Evolutionary conservation across 2,888 invertebrate genomes (phyloP), one percentile per base, ranked within the genome.

Genomic region (Lacanobia wlatinum): DNA sequence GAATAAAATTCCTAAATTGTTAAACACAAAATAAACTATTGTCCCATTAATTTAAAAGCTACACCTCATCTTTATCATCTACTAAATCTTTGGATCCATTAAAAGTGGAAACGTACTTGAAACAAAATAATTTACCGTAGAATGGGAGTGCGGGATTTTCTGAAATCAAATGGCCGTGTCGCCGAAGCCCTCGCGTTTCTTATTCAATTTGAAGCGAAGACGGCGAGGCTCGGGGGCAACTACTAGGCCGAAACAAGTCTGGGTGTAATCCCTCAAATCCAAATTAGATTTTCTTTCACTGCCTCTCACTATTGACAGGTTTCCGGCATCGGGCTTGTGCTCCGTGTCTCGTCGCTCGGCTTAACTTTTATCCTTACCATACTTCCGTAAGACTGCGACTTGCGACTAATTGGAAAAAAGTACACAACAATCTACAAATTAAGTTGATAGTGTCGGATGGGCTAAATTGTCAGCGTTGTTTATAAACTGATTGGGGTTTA

Each of bases 271-370:
- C 94, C 91, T 95, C 93, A 95, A 95, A 96, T 96, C 96, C 95
- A 95, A 96, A 96, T 95, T 94, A 95, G 95, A 95, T 96, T 96
- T 95, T 95, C 95, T 94, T 95, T 95, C 95, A 95, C 87, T 89
- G 91, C 90, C 90, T 90, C 91, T 89, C 92, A 93, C 94, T 93
- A 95, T 95, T 95, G 94, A 94, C 92, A 89, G 94, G 93, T 90
- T 93, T 91, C 92, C 89, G 89, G 86, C 78, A 87, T 83, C 87
- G 83, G 88, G 87, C 82, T 80, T 84, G 87, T 77, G 78, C 74
- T 76, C 82, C 77, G 80, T 75, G 81, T 80, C 75, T 73, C 74
- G 80, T 81, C 88, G 89, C 88, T 88, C 90, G 85, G 89, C 89
- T 91, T 90, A 89, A 90, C 89, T 89, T 89, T 90, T 88, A 91